Conservation (phyloP, 2,113 vertebrate species). For the Cyprinus carpio region DNA sequence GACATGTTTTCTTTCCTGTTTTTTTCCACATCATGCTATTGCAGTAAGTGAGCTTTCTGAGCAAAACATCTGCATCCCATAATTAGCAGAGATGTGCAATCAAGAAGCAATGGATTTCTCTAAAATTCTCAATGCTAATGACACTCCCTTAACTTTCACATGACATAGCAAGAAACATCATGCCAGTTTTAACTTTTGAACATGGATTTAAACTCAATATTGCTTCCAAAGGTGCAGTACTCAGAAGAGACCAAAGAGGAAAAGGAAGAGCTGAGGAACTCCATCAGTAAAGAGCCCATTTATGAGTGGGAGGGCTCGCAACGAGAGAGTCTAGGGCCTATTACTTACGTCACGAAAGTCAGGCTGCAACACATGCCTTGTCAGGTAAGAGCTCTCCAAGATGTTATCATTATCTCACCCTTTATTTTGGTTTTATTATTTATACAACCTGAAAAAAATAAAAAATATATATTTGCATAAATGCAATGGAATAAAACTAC, state of each 20-base stretch:
- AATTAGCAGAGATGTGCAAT: slow-evolving; percentile 36
- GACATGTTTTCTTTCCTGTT: slow-evolving; percentile 37
- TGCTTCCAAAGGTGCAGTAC: slow-evolving; percentile 53
- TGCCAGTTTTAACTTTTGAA: not conserved
- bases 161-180: not conserved
- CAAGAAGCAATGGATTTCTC: not conserved
- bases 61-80: slow-evolving; percentile 27
- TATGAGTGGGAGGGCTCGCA: slow-evolving; percentile 82
- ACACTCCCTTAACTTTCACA: not conserved
- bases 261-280: slow-evolving; percentile 82
- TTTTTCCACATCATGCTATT: slow-evolving; percentile 29
- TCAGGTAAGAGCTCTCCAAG: slow-evolving; percentile 77
- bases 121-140: not conserved
- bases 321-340: slow-evolving; percentile 77
- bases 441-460: slow-evolving; percentile 10
- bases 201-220: not conserved
- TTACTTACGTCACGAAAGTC: slow-evolving; percentile 87
- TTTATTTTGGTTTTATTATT: not conserved
- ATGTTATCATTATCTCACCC: not conserved
- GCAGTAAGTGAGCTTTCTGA: slow-evolving; percentile 19
- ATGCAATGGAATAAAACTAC: not conserved
- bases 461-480: not conserved
- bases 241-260: slow-evolving; percentile 46
- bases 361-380: slow-evolving; percentile 90
- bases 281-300: slow-evolving; percentile 81